phyloP scores from a whole-genome alignment of 2,888 invertebrate species.

The Diarsia dahlii region DNA sequence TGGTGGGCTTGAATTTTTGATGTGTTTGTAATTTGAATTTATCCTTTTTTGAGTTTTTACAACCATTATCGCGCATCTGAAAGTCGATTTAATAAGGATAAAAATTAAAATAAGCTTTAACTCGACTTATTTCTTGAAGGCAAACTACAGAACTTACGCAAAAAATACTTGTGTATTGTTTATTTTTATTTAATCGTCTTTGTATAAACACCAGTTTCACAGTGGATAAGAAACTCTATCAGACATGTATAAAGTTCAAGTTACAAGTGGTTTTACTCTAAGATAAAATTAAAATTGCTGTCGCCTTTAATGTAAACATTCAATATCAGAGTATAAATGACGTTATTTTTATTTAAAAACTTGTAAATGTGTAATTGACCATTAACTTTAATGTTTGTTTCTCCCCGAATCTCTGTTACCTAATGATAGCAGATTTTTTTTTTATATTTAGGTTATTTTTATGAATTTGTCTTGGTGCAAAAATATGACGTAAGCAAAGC shows the following conservation, averaged over 20 bases:
- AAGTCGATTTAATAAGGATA: background rate
- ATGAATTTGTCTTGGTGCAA: too few species aligned
- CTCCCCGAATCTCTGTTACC: background rate
- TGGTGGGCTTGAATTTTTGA: background rate
- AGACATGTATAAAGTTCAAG: background rate
- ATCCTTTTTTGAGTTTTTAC: background rate
- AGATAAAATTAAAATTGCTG: slow-evolving; percentile 24
- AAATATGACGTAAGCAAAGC: background rate
- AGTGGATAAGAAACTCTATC: background rate
- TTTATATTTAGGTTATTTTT: background rate
- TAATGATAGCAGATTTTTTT: background rate
- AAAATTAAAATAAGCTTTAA: background rate
- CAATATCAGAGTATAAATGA: background rate
- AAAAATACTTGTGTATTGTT: background rate
- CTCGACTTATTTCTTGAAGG: background rate
- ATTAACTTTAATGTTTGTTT: background rate
- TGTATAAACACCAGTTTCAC: background rate
- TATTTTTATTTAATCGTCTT: background rate
- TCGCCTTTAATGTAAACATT: slow-evolving; percentile 9
- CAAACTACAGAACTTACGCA: background rate
- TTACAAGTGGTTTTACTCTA: slow-evolving; percentile 18
- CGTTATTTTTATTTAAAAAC: slow-evolving; percentile 9
- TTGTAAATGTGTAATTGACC: background rate
- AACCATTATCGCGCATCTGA: background rate
- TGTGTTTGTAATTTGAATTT: background rate